Evolutionary conservation across 2,888 invertebrate genomes (phyloP), one percentile per base, ranked within the genome.

Genomic region (Cosmorhoe ocellata): DNA sequence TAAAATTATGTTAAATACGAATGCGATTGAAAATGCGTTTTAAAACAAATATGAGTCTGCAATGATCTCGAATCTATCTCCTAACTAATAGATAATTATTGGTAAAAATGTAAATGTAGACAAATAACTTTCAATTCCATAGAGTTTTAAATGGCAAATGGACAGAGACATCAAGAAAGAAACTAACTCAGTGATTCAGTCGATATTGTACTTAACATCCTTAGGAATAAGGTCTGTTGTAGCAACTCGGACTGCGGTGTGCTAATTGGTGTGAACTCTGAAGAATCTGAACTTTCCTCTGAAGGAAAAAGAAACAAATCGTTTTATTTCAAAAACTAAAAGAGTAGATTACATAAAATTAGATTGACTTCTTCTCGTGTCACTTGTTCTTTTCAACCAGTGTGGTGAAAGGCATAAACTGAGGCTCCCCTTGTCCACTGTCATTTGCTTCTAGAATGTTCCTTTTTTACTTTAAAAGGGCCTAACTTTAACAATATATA

Each of bases 191-290:
- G 63, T 12, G 86, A 83, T 58, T 88, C 88, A 65, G 73, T 67
- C 4, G 88, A 87, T 62, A 84, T 86, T 59, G 85, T 85, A 81
- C 88, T 88, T 72, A 88, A 67, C 88, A 87, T 82, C 70, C 84
- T 83, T 73, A 66, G 69, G 55, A 81, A 85, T 44, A 86, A 62
- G 49, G 77, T 79, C 40, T 81, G 78, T 48, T 74, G 74, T 56
- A 68, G 63, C 14, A 65, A 54, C 34, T 78, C 79, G 36, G 69
- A 63, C 37, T 42, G 72, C 57, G 58, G 76, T 67, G 28, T 76
- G 69, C 51, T 34, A 34, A 43, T 49, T 18, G 54, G 34, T 13
- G 59, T 52, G 32, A 70, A 56, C 28, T 61, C 67, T 41, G 74
- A 75, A 51, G 71, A 64, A 48, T 78, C 80, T 55, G 79, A 76